These are phyloP conservation scores for Andricus curvator DNA, from an alignment of 2,888 invertebrate genomes.

Conservation along the genomic window DNA sequence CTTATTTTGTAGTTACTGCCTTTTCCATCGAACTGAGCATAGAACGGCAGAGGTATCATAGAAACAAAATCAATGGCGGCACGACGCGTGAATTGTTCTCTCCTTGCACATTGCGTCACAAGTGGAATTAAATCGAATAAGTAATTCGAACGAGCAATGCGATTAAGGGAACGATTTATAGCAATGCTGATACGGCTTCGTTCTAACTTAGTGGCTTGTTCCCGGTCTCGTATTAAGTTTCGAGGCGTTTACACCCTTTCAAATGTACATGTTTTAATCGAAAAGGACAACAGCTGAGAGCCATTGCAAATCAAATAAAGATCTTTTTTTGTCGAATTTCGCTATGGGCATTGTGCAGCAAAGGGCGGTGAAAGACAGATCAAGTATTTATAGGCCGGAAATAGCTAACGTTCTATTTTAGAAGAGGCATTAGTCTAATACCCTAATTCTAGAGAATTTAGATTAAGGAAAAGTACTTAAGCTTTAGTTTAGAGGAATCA, in stretches of 20 bases:
- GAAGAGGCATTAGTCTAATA: no score
- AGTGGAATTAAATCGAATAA: conserved; percentile 65
- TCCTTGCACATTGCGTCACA: conserved; percentile 58
- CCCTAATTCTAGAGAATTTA: no score
- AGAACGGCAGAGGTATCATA: neutral
- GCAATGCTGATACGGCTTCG: conserved; percentile 53
- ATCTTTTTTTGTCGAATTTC: no score
- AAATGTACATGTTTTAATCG: neutral
- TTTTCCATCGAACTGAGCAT: no score
- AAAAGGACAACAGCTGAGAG: neutral
- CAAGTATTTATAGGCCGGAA: no score
- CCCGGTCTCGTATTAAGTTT: conserved; percentile 1
- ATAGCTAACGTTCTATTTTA: no score
- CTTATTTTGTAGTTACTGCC: no score
- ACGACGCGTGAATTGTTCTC: neutral
- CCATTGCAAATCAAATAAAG: no score
- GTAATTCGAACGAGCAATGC: conserved; percentile 61
- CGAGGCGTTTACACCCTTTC: neutral
- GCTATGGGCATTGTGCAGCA: no score
- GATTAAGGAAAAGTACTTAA: no score
- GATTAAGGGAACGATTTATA: conserved; percentile 64
- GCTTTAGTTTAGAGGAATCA: no score
- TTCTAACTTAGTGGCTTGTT: neutral
- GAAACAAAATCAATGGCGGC: conserved; percentile 5
- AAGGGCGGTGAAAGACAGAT: no score